Percentiles rank a stretch among this genome's conserved stretches.
Conservation (phyloP, 23 tunicate species). For the Botrylloides violaceus region DNA sequence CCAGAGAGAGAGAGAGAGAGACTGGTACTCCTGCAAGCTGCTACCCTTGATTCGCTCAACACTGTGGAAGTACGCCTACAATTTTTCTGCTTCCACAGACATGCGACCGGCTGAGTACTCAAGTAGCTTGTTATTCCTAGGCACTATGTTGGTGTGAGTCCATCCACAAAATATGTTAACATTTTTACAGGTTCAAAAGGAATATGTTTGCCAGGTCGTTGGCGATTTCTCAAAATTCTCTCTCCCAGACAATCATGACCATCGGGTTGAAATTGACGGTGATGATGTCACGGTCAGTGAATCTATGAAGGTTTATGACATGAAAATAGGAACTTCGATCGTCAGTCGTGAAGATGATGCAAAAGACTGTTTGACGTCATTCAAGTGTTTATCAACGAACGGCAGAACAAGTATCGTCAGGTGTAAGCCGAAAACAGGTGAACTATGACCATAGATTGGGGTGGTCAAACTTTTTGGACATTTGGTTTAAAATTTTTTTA, state of each 20-base stretch:
- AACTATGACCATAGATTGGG: background rate
- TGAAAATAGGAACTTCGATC: slow-evolving; percentile 35
- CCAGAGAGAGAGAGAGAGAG: too few relatives aligned
- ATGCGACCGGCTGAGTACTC: too few relatives aligned
- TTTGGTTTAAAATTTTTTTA: background rate
- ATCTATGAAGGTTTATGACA: slow-evolving; percentile 46
- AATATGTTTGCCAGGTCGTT: slow-evolving; percentile 82
- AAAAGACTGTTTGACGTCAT: slow-evolving; percentile 56
- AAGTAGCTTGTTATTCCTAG: too few relatives aligned
- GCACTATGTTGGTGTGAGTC: too few relatives aligned
- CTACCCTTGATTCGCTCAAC: too few relatives aligned
- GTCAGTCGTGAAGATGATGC: slow-evolving; percentile 55
- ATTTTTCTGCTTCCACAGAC: too few relatives aligned
- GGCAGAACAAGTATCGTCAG: slow-evolving; percentile 60
- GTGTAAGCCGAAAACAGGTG: slow-evolving; percentile 89
- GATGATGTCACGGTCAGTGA: slow-evolving; percentile 11
- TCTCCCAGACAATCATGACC: slow-evolving; percentile 1
- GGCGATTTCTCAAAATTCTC: slow-evolving; percentile 75
- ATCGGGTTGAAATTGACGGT: slow-evolving; percentile 2
- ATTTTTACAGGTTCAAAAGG: slow-evolving; percentile 65
- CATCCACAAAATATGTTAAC: background rate
- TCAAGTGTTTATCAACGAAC: slow-evolving; percentile 40
- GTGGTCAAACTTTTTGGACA: background rate
- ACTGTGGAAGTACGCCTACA: too few relatives aligned
- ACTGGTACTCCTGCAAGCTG: too few relatives aligned